A percentile compares a stretch with the other conserved stretches of the same genome.
Conservation (phyloP, 1,140 invertebrate genomes). For the Drosophila auraria region DNA sequence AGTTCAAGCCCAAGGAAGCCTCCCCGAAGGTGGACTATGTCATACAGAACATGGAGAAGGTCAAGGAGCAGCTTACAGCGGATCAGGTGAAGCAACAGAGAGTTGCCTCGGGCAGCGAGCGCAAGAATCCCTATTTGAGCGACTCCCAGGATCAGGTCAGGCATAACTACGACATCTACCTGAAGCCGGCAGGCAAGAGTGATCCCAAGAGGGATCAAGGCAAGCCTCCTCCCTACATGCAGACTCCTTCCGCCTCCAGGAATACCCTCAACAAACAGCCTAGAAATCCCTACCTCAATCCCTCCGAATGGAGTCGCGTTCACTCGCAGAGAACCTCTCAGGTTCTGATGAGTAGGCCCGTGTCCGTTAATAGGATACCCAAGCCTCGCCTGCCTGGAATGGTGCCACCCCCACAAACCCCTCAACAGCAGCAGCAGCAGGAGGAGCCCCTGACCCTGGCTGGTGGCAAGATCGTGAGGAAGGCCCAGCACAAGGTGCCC, state of each 20-base stretch:
- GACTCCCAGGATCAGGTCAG: not conserved
- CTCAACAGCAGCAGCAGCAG: not conserved
- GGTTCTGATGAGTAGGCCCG: not conserved
- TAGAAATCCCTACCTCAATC: no score
- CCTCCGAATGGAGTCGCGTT: not conserved
- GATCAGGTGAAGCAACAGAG: not conserved
- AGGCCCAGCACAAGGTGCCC: slow-evolving; percentile 61
- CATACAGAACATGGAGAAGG: slow-evolving; percentile 4
- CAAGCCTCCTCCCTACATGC: no score
- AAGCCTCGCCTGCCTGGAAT: not conserved
- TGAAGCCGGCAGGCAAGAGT: not conserved
- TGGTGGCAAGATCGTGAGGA: slow-evolving; percentile 38
- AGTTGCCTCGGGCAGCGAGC: not conserved
- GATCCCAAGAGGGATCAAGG: no score
- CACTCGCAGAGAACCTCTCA: not conserved
- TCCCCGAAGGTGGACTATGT: not conserved
- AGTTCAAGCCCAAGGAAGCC: not conserved
- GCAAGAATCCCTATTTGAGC: not conserved
- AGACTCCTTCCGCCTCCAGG: no score
- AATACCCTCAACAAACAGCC: not conserved
- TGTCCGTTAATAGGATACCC: slow-evolving; percentile 3
- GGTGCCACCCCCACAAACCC: not conserved
- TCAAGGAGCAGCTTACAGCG: no score
- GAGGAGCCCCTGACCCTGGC: not conserved
- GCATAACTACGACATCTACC: not conserved